Evolutionary conservation across 2,888 invertebrate genomes (phyloP).

Genomic region (Colletes collaris): DNA sequence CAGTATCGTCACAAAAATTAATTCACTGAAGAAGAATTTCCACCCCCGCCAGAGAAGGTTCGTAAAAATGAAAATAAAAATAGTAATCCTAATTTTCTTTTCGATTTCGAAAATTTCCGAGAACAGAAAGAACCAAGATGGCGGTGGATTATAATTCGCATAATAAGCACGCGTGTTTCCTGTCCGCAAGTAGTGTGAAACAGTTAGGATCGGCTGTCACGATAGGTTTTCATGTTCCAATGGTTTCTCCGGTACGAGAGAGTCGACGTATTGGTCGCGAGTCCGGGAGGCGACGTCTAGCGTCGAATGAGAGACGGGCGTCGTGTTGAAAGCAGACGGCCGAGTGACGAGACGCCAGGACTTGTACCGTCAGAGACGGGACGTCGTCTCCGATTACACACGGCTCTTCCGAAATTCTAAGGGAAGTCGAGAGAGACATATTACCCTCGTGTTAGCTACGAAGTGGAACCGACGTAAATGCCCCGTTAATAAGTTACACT

Average conservation of each 20-base stretch:
- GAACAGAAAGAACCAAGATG: slow-evolving; percentile 5
- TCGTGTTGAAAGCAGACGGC: slow-evolving; percentile 77
- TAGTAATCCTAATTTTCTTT: no score
- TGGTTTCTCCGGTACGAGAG: slow-evolving; percentile 61
- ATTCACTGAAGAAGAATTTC: no score
- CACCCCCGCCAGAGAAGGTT: no score
- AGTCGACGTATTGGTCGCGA: slow-evolving; percentile 67
- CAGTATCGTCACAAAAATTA: no score
- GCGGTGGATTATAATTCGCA: slow-evolving; percentile 40
- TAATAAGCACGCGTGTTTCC: slow-evolving; percentile 47
- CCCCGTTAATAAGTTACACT: slow-evolving; percentile 1
- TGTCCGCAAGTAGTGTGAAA: slow-evolving; percentile 55
- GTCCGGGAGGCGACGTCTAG: slow-evolving; percentile 68
- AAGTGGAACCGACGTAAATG: slow-evolving; percentile 43
- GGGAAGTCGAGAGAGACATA: slow-evolving; percentile 52
- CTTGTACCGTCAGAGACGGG: slow-evolving; percentile 70
- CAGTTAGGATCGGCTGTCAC: slow-evolving; percentile 70
- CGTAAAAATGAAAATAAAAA: no score
- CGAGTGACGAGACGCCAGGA: slow-evolving; percentile 79
- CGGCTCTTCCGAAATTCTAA: slow-evolving; percentile 70
- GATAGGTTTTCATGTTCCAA: slow-evolving; percentile 72
- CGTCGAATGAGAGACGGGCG: slow-evolving; percentile 78
- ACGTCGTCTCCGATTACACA: slow-evolving; percentile 78
- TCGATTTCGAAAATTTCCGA: not conserved
- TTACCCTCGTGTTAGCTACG: slow-evolving; percentile 31